These are phyloP conservation scores for Drosophila austrosaltans DNA, from an alignment of 2,888 invertebrate genomes.

Conservation along the genomic window DNA sequence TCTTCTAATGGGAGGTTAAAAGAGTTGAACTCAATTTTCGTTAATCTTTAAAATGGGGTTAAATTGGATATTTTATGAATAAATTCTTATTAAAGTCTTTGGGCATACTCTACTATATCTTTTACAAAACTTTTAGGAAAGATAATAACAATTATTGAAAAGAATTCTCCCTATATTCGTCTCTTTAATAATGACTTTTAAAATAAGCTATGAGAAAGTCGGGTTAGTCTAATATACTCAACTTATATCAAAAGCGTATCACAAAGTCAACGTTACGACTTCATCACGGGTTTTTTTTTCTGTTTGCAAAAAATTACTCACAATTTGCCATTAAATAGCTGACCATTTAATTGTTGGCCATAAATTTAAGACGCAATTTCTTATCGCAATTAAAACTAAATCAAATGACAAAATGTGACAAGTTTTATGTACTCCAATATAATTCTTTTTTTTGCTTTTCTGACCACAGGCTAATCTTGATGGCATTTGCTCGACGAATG, in stretches of 20 bases:
- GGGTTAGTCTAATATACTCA: no score
- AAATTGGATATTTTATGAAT: no score
- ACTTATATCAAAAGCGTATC: background rate
- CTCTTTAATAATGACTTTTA: no score
- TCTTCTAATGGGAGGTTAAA: slow-evolving; percentile 11
- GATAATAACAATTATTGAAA: no score
- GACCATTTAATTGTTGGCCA: slow-evolving; percentile 55
- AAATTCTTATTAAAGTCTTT: no score
- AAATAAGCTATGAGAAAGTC: no score
- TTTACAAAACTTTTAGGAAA: no score
- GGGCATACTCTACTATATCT: no score
- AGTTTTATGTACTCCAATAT: slow-evolving; percentile 26
- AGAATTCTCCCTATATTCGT: no score
- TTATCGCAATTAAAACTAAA: slow-evolving; percentile 65
- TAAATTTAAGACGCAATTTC: slow-evolving; percentile 59
- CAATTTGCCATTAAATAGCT: slow-evolving; percentile 47
- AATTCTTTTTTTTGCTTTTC: slow-evolving; percentile 13
- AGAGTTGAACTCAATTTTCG: slow-evolving; percentile 17
- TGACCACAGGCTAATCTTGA: slow-evolving; percentile 56
- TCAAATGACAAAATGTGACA: slow-evolving; percentile 54
- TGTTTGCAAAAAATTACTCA: background rate
- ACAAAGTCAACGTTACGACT: background rate
- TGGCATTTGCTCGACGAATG: slow-evolving; percentile 33
- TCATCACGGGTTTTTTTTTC: background rate
- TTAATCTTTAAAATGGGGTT: no score